Base-by-base conservation (phyloP, 2,797 vertebrate genomes). In the Decapterus maruadsi region DNA sequence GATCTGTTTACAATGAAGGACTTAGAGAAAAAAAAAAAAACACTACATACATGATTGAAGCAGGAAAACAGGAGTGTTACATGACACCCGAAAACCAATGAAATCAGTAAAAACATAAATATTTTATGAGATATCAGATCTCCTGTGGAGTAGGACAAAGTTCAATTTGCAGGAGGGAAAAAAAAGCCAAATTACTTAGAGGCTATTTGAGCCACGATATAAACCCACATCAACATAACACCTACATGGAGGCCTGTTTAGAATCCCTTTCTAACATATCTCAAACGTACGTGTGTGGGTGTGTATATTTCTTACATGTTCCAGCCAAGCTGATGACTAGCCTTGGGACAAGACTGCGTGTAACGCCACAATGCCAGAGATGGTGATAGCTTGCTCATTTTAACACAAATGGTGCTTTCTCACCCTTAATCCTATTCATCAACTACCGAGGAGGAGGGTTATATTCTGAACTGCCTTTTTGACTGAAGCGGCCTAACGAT, bases 271-370 rank as follows among this genome's bases (percentile, higher is more conserved):
- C 64, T 61, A 68, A 77, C 78, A 83, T 74, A 84, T 86, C 78
- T 86, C 77, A 69, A 68, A 89, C 85, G 85, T 75, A 63, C 72
- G 76, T 43, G 86, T 82, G 93, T 91, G 86, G 90, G 94, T 43
- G 92, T 80, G 70, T 75, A 64, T 80, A 83, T 89, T 78, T 89
- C 87, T 85, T 78, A 78, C 73, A 80, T 86, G 84, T 84, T 85
- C 38, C 60, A 90, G 87, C 86, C 87, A 92, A 92, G 87, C 80
- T 77, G 86, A 89, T 84, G 85, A 90, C 78, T 90, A 84, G 91
- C 90, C 93, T 81, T 69, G 79, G 91, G 91, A 92, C 75, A 88
- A 82, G 89, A 92, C 81, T 87, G 84, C 81, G 77, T 77, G 68
- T 63, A 84, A 83, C 70, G 74, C 82, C 81, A 86, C 75, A 78